Percentiles rank a stretch among this genome's conserved stretches.
Conservation (phyloP, 2,113 vertebrate species). For the Scolopax mira region DNA sequence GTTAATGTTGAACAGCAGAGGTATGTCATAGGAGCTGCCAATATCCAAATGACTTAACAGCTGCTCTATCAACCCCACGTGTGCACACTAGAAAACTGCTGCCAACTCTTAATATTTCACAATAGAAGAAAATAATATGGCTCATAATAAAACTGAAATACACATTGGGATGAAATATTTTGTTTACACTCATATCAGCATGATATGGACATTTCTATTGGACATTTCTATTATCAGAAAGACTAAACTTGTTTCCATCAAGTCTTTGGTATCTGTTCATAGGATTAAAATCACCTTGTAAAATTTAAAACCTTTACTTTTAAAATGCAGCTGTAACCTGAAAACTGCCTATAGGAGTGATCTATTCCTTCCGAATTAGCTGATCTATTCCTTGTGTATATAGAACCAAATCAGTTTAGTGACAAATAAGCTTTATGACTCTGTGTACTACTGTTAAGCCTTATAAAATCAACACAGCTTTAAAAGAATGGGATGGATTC, state of each 20-base stretch:
- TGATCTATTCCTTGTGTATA: not conserved
- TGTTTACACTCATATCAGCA: not conserved
- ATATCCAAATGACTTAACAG: not conserved
- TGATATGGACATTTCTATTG: not conserved
- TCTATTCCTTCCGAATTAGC: not conserved
- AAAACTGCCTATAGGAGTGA: not conserved
- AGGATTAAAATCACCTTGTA: not conserved
- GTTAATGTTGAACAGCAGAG: not conserved
- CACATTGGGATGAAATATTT: not conserved
- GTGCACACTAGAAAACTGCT: not conserved
- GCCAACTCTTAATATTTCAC: not conserved
- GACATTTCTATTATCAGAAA: not conserved
- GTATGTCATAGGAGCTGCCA: not conserved
- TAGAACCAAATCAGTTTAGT: slow-evolving; percentile 8
- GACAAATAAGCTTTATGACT: not conserved
- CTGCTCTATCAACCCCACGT: not conserved
- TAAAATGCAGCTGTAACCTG: not conserved
- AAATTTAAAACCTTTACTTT: slow-evolving; percentile 2
- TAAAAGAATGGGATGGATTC: not conserved
- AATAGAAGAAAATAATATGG: not conserved
- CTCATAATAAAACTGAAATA: not conserved
- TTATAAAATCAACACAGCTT: not conserved
- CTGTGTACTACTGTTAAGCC: not conserved
- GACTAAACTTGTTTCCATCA: not conserved
- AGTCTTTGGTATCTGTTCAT: not conserved